These are phyloP conservation scores for Oceanodroma tethys DNA, from an alignment of 2,113 vertebrate species.

Conservation along the genomic window DNA sequence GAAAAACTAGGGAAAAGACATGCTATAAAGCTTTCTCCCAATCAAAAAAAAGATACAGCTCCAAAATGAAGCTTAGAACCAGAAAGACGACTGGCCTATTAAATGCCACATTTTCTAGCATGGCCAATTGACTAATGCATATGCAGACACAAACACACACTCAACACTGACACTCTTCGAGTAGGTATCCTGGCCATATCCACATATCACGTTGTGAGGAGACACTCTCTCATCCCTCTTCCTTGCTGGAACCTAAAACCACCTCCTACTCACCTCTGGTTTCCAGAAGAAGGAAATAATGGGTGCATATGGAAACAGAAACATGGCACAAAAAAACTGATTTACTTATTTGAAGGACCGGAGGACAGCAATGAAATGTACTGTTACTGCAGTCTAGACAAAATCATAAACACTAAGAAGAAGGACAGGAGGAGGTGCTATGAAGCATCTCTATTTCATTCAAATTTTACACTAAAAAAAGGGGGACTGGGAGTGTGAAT, in stretches of 20 bases:
- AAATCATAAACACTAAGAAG: background rate
- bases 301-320: background rate
- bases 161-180: rapidly evolving
- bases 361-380: background rate
- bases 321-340: background rate
- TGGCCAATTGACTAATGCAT: background rate
- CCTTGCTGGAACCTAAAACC: background rate
- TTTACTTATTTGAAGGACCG: background rate
- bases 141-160: background rate
- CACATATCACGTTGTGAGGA: background rate
- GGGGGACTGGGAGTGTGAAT: background rate
- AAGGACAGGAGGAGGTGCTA: background rate
- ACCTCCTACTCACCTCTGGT: background rate
- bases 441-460: background rate
- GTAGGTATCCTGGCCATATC: background rate
- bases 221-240: background rate
- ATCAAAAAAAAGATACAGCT: background rate
- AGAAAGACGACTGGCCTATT: background rate
- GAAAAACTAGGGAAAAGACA: background rate
- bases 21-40: background rate
- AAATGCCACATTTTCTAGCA: background rate
- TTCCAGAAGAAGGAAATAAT: background rate
- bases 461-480: background rate
- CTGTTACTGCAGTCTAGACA: background rate
- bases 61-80: background rate